phyloP scores from a whole-genome alignment of 1,140 invertebrate species.

The Drosophila quadrilineata region DNA sequence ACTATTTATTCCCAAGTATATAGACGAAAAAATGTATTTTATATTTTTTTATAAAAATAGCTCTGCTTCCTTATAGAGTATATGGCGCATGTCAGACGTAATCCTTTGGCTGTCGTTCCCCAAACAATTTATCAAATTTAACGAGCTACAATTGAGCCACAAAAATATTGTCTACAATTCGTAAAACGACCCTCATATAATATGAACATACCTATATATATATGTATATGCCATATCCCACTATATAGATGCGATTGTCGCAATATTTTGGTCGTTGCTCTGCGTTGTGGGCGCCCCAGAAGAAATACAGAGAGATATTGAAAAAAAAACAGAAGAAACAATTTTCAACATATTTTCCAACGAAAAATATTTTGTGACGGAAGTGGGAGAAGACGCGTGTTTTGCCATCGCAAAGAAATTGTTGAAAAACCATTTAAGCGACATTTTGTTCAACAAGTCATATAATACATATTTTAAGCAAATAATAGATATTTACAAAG shows the following conservation, averaged over 20 bases:
- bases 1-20: no score
- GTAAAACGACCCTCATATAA: slow-evolving; percentile 63
- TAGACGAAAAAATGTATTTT: no score
- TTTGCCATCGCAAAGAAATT: slow-evolving; percentile 1
- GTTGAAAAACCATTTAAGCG: slow-evolving; percentile 36
- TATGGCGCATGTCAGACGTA: background rate
- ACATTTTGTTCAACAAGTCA: slow-evolving; percentile 28
- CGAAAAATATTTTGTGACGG: slow-evolving; percentile 49
- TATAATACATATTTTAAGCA: slow-evolving; percentile 7
- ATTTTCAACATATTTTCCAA: slow-evolving; percentile 48
- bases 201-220: slow-evolving; percentile 46
- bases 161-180: slow-evolving; percentile 21
- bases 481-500: slow-evolving; percentile 1
- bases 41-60: no score
- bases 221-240: slow-evolving; percentile 10
- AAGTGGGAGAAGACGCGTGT: slow-evolving; percentile 68
- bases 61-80: background rate
- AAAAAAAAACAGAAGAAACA: slow-evolving; percentile 3
- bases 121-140: slow-evolving; percentile 57
- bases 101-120: slow-evolving; percentile 10
- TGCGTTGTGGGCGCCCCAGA: slow-evolving; percentile 24
- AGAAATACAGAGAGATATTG: slow-evolving; percentile 2
- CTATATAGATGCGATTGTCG: slow-evolving; percentile 55
- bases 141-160: slow-evolving; percentile 48
- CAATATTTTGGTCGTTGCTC: slow-evolving; percentile 56